Base-by-base conservation (phyloP, 2,888 invertebrate genomes). In the Cheilosia vernalis region DNA sequence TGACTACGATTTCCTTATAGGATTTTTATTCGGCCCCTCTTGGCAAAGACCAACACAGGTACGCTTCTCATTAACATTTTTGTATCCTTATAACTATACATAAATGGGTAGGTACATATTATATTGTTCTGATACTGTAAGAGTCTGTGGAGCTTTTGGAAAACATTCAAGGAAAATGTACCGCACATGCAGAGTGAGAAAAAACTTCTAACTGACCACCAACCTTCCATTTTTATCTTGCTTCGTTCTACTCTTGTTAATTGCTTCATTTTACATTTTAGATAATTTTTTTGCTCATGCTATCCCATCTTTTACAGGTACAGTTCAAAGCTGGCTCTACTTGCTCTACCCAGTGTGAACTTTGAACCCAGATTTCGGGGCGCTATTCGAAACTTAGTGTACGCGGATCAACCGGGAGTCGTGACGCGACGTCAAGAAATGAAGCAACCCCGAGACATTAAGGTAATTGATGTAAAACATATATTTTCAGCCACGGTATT, bases 351-450 rank as follows among this genome's bases (percentile, higher is more conserved):
- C 3, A 97, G 97, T 88, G 98, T 97, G 82, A 97, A 98, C 88
- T 98, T 98, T 91, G 98, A 98, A 92, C 98, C 98, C 2, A 94
- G 97, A 89, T 98, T 98, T 92, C 95, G 96, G 47, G 99, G 98
- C 0, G 95, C 97, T 42, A 96, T 99, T 27, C 93, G 98, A 79
- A 99, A 99, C 92, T 93, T 99, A 88, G 96, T 98, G 83, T 97
- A 97, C 92, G 96, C 96, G 27, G 97, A 97, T 90, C 94, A 95
- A 64, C 96, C 96, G 44, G 96, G 95, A 17, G 95, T 95, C 84
- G 94, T 95, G 21, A 95, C 96, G 0, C 93, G 96, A 88, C 93
- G 97, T 69, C 97, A 98, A 92, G 97, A 98, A 92, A 95, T 98
- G 90, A 94, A 97, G 88, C 94, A 94, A 89, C 95, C 95, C 3